Base-by-base conservation (phyloP, 1,140 invertebrate genomes). In the Drosophila nikananu region DNA sequence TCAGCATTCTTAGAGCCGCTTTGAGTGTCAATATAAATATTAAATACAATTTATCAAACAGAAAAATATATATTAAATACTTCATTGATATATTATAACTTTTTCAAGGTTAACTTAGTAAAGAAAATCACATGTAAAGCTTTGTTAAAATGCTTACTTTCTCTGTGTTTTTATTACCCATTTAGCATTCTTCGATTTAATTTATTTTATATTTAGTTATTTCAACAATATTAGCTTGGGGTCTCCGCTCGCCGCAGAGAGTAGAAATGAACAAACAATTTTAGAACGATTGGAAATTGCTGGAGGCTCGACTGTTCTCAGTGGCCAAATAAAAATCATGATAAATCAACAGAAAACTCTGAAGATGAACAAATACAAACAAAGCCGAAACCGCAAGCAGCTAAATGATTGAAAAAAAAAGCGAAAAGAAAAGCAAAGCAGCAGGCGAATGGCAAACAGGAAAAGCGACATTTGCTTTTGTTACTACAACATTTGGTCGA, bases 381-480 rank as follows among this genome's bases (percentile, higher is more conserved):
- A 87, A 65, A 65, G 64, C 21, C 52, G 62, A 83, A 87, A 87
- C 84, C 84, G 72, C 84, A 87, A 89, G 62, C 72, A 52, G 52
- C 59, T 78, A 71, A 83, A 87, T 83, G 84, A 83, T 87, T 83
- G 79, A 82, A 86, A 87, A 86, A 73, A 48, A 25, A 64, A 15
- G 9, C 41, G 27, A 49, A 21, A 61, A 58, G 23, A 57, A 62
- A 37, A 52, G 17, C 23, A 46, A 46, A 52, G 32, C 52, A 65
- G 61, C 46, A 52, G 61, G 62, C 25, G n/a, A 82, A 63, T 72
- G 72, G 79, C 61, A 83, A 87, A 90, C 78, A 82, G 81, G 79
- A 89, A 89, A 76, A 84, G 68, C 81, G 86, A 89, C 81, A 82
- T 89, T 89, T 89, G 84, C 81, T 89, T 79, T 89, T 89, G 75